These are phyloP conservation scores for Caenorhabditis wallacei DNA, from an alignment of 2,888 invertebrate genomes.

Conservation along the genomic window DNA sequence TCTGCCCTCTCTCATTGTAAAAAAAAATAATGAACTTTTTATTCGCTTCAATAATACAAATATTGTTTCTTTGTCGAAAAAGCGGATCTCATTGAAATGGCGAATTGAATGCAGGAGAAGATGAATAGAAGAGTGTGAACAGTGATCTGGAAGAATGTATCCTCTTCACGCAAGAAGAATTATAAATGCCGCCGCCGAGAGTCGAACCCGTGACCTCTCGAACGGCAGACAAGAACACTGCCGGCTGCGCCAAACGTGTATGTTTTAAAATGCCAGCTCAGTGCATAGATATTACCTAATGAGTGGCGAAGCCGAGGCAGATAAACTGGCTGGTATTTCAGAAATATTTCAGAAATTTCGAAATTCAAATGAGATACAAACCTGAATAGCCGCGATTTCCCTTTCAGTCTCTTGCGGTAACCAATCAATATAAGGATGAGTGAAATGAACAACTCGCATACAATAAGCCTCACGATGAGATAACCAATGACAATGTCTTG, in stretches of 20 bases:
- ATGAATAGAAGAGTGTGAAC: slow-evolving; percentile 66
- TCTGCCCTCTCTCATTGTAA: not conserved
- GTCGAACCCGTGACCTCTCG: too few relatives aligned
- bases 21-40: slow-evolving; percentile 12
- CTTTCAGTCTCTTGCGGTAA: slow-evolving; percentile 69
- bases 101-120: slow-evolving; percentile 71
- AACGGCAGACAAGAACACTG: too few relatives aligned
- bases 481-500: slow-evolving; percentile 73
- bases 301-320: too few relatives aligned
- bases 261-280: too few relatives aligned
- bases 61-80: slow-evolving; percentile 70
- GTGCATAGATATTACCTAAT: too few relatives aligned
- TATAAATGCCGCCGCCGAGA: too few relatives aligned
- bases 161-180: too few relatives aligned
- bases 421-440: slow-evolving; percentile 76
- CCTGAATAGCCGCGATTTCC: slow-evolving; percentile 74
- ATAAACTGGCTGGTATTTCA: not conserved
- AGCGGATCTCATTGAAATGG: slow-evolving; percentile 74
- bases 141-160: slow-evolving; percentile 65
- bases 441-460: slow-evolving; percentile 71
- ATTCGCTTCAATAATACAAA: slow-evolving; percentile 65
- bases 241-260: too few relatives aligned
- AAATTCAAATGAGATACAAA: slow-evolving; percentile 8
- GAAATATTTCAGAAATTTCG: too few relatives aligned
- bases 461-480: slow-evolving; percentile 67